phyloP scores from a whole-genome alignment of 2,888 invertebrate genomes.

The Epinotia nisella region DNA sequence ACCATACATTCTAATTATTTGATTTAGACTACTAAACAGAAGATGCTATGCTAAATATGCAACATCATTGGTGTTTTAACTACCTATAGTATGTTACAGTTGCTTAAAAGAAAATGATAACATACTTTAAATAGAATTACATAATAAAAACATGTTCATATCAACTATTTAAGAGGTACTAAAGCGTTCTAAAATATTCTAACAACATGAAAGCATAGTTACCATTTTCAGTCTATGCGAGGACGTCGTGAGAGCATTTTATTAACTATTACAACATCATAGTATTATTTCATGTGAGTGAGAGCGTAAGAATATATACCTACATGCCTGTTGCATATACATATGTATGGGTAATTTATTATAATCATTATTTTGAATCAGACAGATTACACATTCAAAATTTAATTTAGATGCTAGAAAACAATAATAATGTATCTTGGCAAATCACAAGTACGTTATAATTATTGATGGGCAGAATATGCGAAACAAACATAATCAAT shows the following conservation, averaged over 20 bases:
- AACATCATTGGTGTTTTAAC: conserved; percentile 73
- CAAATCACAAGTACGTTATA: not conserved
- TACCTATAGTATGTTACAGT: conserved; percentile 48
- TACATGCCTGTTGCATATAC: not conserved
- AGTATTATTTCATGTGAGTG: not conserved
- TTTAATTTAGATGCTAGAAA: not conserved
- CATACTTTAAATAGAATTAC: conserved; percentile 30
- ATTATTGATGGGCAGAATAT: not conserved
- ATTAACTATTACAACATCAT: conserved; percentile 7
- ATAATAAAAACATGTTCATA: not conserved
- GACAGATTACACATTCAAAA: not conserved
- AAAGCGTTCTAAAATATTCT: conserved; percentile 41
- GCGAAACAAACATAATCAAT: not conserved
- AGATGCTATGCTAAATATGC: conserved; percentile 57
- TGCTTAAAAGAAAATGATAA: conserved; percentile 34
- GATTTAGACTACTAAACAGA: conserved; percentile 50
- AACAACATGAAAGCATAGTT: conserved; percentile 38
- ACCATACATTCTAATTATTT: conserved; percentile 65
- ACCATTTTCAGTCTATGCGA: conserved; percentile 14
- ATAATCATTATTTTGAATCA: not conserved
- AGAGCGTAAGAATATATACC: not conserved
- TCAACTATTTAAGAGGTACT: conserved; percentile 38
- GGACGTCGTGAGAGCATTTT: conserved; percentile 38
- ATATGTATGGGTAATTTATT: not conserved
- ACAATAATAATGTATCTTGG: not conserved